Evolutionary conservation across 2,113 vertebrate genomes (phyloP).

Genomic region (Numida meleagris): DNA sequence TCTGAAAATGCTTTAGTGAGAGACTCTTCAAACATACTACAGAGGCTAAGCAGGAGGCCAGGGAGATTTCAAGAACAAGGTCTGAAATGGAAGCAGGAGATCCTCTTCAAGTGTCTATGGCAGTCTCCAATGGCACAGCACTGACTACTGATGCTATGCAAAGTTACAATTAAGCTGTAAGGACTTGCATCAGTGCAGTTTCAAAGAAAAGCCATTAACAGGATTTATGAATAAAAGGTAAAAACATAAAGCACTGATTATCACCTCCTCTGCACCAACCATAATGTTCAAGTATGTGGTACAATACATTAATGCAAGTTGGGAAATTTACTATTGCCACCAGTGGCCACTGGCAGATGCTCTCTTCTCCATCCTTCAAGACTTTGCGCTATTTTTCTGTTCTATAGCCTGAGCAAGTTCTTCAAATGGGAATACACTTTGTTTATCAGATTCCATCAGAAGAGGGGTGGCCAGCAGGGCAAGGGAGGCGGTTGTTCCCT

Average conservation of each 20-base stretch:
- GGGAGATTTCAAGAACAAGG: background rate
- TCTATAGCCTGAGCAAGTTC: background rate
- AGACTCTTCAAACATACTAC: background rate
- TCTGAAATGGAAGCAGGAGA: background rate
- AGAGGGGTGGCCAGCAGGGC: too few species aligned
- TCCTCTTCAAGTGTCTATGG: background rate
- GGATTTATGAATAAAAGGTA: background rate
- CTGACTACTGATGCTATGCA: background rate
- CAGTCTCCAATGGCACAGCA: background rate
- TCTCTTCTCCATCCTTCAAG: background rate
- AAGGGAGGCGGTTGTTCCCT: too few species aligned
- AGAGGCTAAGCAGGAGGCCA: background rate
- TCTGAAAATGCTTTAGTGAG: background rate
- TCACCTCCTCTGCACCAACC: accelerated
- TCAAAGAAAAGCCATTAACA: background rate
- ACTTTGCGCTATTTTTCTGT: background rate
- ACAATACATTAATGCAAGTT: background rate
- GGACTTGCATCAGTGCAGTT: background rate
- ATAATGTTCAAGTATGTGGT: accelerated
- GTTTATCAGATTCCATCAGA: background rate
- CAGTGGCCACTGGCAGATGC: accelerated
- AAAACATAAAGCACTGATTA: background rate
- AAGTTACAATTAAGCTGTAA: background rate
- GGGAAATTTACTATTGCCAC: background rate
- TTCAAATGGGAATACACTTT: background rate